Percentiles rank a stretch among this genome's conserved stretches.
Conservation (phyloP, 2,888 invertebrate genomes). For the Caenorhabditis drosophilae region DNA sequence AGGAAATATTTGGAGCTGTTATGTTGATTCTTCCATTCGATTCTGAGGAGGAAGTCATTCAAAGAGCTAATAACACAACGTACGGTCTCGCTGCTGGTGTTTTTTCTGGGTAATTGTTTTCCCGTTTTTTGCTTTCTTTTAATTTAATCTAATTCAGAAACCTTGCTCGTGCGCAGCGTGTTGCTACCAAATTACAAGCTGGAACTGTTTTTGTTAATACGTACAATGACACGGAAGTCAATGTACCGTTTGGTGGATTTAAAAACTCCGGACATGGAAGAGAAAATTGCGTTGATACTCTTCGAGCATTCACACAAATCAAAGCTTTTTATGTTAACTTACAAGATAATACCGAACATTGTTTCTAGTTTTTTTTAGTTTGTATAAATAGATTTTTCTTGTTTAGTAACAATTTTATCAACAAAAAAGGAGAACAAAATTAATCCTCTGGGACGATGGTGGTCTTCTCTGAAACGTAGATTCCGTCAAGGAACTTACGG, state of each 20-base stretch:
- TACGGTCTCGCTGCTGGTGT: conserved; percentile 74
- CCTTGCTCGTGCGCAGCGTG: conserved; percentile 72
- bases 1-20: conserved; percentile 75
- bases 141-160: conserved; percentile 70
- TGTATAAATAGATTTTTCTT: no score
- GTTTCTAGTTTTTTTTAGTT: conserved; percentile 40
- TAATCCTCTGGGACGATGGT: conserved; percentile 52
- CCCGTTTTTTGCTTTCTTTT: background rate
- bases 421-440: conserved; percentile 23
- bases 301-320: conserved; percentile 73
- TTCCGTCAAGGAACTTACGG: conserved; percentile 98
- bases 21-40: conserved; percentile 73
- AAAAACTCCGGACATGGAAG: conserved; percentile 73
- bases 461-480: conserved; percentile 98
- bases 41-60: conserved; percentile 72
- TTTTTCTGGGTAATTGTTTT: conserved; percentile 72
- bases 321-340: conserved; percentile 70
- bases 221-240: conserved; percentile 71
- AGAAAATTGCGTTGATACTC: conserved; percentile 73
- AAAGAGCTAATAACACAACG: conserved; percentile 73
- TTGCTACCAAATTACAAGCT: conserved; percentile 72
- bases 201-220: conserved; percentile 75
- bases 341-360: conserved; percentile 42
- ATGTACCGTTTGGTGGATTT: conserved; percentile 73
- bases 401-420: conserved; percentile 34